Conservation (phyloP, 2,888 invertebrate species). For the Apodemia zela region DNA sequence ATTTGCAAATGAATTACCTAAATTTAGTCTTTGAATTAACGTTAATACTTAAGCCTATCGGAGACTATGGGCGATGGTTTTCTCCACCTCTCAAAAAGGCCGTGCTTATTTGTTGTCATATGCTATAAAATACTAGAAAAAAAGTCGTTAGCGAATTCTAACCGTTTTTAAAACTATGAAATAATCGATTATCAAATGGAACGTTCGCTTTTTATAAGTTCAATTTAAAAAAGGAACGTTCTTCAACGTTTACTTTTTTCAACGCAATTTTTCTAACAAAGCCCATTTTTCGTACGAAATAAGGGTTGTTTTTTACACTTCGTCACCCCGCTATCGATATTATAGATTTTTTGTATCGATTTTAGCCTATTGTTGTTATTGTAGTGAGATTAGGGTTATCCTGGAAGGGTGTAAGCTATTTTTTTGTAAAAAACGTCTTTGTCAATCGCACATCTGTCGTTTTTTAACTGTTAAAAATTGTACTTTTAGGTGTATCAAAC, state of each 20-base stretch:
- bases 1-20: too few species aligned
- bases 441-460: slow-evolving; percentile 27
- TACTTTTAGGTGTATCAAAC: slow-evolving; percentile 18
- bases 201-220: slow-evolving; percentile 1
- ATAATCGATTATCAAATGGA: not conserved
- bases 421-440: slow-evolving; percentile 30
- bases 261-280: slow-evolving; percentile 2
- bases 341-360: slow-evolving; percentile 42
- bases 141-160: not conserved
- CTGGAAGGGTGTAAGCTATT: slow-evolving; percentile 34
- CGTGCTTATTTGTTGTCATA: not conserved
- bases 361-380: slow-evolving; percentile 35
- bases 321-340: slow-evolving; percentile 19
- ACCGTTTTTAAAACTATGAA: not conserved
- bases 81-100: not conserved
- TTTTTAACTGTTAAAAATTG: slow-evolving; percentile 20
- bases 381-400: slow-evolving; percentile 40
- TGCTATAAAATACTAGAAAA: not conserved
- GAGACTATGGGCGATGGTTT: too few species aligned
- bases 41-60: too few species aligned
- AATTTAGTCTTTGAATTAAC: too few species aligned
- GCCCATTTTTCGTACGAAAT: slow-evolving; percentile 4
- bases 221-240: slow-evolving; percentile 4
- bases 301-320: slow-evolving; percentile 23
- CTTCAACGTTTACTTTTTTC: not conserved